Conservation (phyloP, 35 echinoderm and acorn worm species). For the Anneissia japonica region DNA sequence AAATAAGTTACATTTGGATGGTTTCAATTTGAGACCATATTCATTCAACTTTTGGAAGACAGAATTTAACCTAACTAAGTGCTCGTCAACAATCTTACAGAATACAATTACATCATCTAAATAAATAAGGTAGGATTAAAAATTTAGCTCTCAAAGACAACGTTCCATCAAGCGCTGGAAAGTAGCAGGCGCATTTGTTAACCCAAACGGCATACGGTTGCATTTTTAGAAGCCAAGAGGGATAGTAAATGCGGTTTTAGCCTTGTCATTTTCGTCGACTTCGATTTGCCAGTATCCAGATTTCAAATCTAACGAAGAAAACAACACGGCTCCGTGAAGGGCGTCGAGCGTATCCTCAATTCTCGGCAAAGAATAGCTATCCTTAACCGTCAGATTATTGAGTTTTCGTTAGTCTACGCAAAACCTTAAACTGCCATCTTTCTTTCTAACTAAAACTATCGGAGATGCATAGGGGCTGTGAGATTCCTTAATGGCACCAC, state of each 20-base stretch:
- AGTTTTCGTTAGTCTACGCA: constrained; percentile 48
- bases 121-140: background rate
- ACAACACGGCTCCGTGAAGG: too few relatives aligned
- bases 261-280: constrained; percentile 3
- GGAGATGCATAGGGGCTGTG: constrained; percentile 44
- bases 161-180: constrained; percentile 41
- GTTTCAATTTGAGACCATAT: constrained; percentile 48
- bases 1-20: constrained; percentile 43
- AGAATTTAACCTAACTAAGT: constrained; percentile 2
- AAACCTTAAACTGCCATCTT: constrained; percentile 46
- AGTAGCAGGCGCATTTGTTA: constrained; percentile 14
- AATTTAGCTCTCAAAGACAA: constrained; percentile 25
- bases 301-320: too few relatives aligned
- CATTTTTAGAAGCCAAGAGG: constrained; percentile 14
- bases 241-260: constrained; percentile 28
- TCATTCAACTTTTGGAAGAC: constrained; percentile 8
- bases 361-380: too few relatives aligned
- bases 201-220: constrained; percentile 32
- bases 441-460: constrained; percentile 41
- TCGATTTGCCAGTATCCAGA: constrained; percentile 34
- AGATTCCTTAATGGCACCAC: constrained; percentile 28
- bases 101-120: constrained; percentile 27
- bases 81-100: background rate
- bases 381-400: too few relatives aligned
- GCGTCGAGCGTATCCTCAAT: too few relatives aligned